A percentile compares a stretch with the other conserved stretches of the same genome.
phyloP scores from a whole-genome alignment of 2,797 vertebrate genomes.

The Selene dorsalis region DNA sequence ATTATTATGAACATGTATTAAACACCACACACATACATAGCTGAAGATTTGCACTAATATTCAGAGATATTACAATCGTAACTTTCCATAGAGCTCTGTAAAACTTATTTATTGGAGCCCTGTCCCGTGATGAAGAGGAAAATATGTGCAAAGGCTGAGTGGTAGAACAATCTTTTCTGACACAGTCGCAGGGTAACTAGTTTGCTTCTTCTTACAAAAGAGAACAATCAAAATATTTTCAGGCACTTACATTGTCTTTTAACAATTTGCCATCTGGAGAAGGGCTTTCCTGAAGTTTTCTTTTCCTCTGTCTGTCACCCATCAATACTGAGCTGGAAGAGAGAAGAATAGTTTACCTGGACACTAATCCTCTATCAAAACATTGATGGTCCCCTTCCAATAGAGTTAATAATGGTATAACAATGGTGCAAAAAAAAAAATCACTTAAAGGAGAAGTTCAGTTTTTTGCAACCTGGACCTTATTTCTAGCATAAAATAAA shows the following conservation, averaged over 20 bases:
- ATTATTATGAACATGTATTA: not conserved
- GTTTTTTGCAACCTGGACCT: too few species aligned
- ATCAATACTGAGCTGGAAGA: conserved; percentile 87
- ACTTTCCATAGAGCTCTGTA: conserved; percentile 1
- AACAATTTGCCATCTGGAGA: conserved; percentile 90
- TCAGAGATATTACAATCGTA: conserved; percentile 8
- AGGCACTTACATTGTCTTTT: conserved; percentile 93
- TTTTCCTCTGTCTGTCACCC: conserved; percentile 93
- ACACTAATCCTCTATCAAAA: not conserved
- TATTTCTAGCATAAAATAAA: too few species aligned
- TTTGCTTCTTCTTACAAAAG: conserved; percentile 15
- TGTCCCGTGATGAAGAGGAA: conserved; percentile 9
- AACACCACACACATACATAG: not conserved
- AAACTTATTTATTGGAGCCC: conserved; percentile 39
- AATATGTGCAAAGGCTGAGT: conserved; percentile 1
- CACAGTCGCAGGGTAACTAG: not conserved
- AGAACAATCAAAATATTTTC: conserved; percentile 1
- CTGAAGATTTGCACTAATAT: conserved; percentile 1
- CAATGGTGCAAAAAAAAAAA: not conserved
- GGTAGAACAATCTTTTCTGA: not conserved
- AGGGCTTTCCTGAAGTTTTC: conserved; percentile 91
- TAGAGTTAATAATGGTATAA: too few species aligned
- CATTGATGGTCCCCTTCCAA: not conserved
- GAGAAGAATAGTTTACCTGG: conserved; percentile 23
- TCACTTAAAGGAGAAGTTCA: too few species aligned